Base-by-base conservation (phyloP, 2,888 invertebrate species). In the Calameuta filiformis region DNA sequence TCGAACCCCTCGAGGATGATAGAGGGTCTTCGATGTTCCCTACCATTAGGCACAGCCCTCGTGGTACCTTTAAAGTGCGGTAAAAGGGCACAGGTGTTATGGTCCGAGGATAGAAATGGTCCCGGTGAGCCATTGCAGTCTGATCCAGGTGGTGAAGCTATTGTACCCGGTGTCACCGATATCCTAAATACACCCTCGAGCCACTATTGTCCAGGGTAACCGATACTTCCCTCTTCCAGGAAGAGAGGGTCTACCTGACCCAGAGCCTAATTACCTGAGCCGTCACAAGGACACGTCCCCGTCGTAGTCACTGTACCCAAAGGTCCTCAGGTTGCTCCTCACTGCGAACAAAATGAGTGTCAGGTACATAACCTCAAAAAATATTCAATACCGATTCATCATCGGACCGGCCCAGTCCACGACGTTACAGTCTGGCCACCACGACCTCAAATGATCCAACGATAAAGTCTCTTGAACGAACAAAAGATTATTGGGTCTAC, bases 151-250 rank as follows among this genome's bases (percentile, higher is more conserved):
- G 89, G 84, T 76, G 76, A 77, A 79, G 56, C 79, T 79, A 87
- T 85, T 87, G 87, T 87, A 79, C 81, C 79, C 80, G 77, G 83
- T 88, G 89, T 86, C 87, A 89, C 85, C 83, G 87, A 86, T 88
- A 89, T 84, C 84, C 87, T 83, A 89, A 89, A 88, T 87, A 89
- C 84, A 83, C 84, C 82, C 83, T 77, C 56, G 83, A 68, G 73
- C 76, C 76, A 35, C 79, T 82, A 87, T 87, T 89, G 86, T 87
- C 84, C 84, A 74, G 68, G 75, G 73, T 87, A 87, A 88, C 82
- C 87, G 87, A 89, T 86, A 87, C 83, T 75, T 73, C 71, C 81
- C 76, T 33, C 76, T 79, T 76, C 79, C 73, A 76, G 69, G 68
- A 73, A 80, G 75, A 40, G 75, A 33, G 71, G 31, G 11, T 71